A percentile compares a stretch with the other conserved stretches of the same genome.
These are phyloP conservation scores for Dreissena rostriformis DNA, from an alignment of 1,140 invertebrate species.

Conservation along the genomic window DNA sequence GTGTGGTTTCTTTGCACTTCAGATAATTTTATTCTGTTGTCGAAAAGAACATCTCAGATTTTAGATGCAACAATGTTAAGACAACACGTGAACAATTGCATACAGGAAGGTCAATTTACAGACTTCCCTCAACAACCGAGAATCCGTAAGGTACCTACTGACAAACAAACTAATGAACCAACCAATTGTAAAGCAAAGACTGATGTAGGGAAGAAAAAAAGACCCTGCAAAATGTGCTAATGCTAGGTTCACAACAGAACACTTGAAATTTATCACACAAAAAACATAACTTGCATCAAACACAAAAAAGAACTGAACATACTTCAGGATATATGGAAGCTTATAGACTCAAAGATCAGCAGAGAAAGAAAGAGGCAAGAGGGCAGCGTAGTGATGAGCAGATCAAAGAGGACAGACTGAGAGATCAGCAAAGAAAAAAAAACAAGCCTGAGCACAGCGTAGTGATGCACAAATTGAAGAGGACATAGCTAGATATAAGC, in stretches of 20 bases:
- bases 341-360: not conserved
- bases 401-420: not conserved
- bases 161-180: not conserved
- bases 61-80: constrained; percentile 30
- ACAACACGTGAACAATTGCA: constrained; percentile 14
- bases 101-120: not conserved
- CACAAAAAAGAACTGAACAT: too few relatives aligned
- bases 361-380: not conserved
- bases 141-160: not conserved
- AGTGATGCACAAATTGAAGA: not conserved
- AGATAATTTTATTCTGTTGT: not conserved
- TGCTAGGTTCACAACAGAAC: too few relatives aligned
- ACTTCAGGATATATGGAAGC: too few relatives aligned
- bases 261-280: too few relatives aligned
- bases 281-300: too few relatives aligned
- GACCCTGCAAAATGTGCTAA: not conserved
- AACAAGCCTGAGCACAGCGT: not conserved
- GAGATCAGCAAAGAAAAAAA: not conserved
- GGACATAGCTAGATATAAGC: not conserved
- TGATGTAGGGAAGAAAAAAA: not conserved
- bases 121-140: not conserved
- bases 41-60: constrained; percentile 15
- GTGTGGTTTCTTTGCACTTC: constrained; percentile 18
- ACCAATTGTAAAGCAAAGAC: not conserved
- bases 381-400: not conserved